Percentiles rank a stretch among this genome's conserved stretches.
Evolutionary conservation across 2,113 vertebrate species (phyloP).

Genomic region (Pachycephala philippinensis): DNA sequence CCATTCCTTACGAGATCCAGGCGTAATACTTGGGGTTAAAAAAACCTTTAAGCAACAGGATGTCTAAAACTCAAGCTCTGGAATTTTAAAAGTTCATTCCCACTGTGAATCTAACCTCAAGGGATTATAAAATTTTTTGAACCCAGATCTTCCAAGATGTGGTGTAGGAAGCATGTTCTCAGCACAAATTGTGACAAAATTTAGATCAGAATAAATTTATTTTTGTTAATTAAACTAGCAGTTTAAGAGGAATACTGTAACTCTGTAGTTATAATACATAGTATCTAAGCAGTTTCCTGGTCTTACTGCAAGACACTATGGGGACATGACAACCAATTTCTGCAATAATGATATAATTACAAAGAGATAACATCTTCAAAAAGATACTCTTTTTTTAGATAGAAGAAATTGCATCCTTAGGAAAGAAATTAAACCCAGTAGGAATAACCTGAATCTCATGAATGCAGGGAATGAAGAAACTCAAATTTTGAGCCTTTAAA

Average conservation of each 20-base stretch:
- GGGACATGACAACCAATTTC: not conserved
- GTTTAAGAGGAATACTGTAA: not conserved
- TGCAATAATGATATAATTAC: not conserved
- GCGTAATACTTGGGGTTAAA: not conserved
- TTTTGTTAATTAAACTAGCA: not conserved
- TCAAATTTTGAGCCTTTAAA: not conserved
- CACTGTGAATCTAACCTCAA: not conserved
- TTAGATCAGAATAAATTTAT: not conserved
- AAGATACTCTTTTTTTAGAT: not conserved
- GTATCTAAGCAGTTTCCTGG: not conserved
- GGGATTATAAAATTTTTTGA: not conserved
- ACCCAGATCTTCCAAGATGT: not conserved
- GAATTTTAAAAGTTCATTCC: not conserved
- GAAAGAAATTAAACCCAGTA: not conserved
- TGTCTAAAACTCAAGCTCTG: not conserved
- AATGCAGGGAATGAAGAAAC: not conserved
- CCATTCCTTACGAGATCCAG: not conserved
- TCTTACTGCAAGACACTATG: not conserved
- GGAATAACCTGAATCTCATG: not conserved
- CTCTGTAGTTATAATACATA: not conserved
- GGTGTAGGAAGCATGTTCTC: not conserved
- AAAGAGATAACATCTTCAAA: not conserved
- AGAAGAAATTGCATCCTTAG: not conserved
- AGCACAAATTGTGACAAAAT: not conserved
- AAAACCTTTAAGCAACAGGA: not conserved